A percentile compares a stretch with the other conserved stretches of the same genome.
These are phyloP conservation scores for Andrena bicolor DNA, from an alignment of 2,888 invertebrate genomes.

Conservation along the genomic window DNA sequence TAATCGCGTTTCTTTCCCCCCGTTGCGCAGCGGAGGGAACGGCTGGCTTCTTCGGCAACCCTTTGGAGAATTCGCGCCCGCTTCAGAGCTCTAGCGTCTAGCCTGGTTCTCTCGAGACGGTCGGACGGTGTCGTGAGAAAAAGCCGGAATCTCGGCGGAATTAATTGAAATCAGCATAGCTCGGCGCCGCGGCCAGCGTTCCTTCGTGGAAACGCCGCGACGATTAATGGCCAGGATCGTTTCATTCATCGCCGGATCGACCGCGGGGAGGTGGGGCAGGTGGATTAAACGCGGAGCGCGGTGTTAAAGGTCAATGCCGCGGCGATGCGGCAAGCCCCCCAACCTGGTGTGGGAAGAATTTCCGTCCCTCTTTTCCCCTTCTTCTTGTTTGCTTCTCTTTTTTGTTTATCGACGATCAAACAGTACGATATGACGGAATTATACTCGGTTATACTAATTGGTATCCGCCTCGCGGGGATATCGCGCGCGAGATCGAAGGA, in stretches of 20 bases:
- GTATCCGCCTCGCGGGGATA: slow-evolving; percentile 27
- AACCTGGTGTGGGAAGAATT: slow-evolving; percentile 67
- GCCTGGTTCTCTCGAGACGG: not conserved
- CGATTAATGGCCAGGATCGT: slow-evolving; percentile 72
- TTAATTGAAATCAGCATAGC: slow-evolving; percentile 79
- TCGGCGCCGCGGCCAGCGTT: slow-evolving; percentile 65
- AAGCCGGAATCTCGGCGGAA: slow-evolving; percentile 72
- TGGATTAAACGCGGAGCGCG: slow-evolving; percentile 48
- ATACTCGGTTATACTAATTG: slow-evolving; percentile 59
- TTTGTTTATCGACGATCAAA: slow-evolving; percentile 45
- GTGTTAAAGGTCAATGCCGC: slow-evolving; percentile 72
- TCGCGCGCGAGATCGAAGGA: not conserved
- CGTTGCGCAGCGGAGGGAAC: slow-evolving; percentile 1
- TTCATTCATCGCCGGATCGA: slow-evolving; percentile 71
- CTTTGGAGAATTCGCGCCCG: slow-evolving; percentile 47
- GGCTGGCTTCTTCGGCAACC: slow-evolving; percentile 16
- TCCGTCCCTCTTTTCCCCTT: slow-evolving; percentile 9
- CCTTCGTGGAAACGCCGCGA: slow-evolving; percentile 68
- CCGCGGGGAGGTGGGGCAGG: slow-evolving; percentile 21
- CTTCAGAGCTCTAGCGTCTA: slow-evolving; percentile 14
- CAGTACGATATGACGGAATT: slow-evolving; percentile 41
- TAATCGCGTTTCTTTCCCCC: slow-evolving; percentile 61
- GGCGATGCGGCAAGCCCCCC: slow-evolving; percentile 58
- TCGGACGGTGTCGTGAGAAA: slow-evolving; percentile 45
- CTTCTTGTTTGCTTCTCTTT: not conserved